A percentile compares a stretch with the other conserved stretches of the same genome.
Conservation (phyloP, 1,140 invertebrate species). For the Samia ricini region DNA sequence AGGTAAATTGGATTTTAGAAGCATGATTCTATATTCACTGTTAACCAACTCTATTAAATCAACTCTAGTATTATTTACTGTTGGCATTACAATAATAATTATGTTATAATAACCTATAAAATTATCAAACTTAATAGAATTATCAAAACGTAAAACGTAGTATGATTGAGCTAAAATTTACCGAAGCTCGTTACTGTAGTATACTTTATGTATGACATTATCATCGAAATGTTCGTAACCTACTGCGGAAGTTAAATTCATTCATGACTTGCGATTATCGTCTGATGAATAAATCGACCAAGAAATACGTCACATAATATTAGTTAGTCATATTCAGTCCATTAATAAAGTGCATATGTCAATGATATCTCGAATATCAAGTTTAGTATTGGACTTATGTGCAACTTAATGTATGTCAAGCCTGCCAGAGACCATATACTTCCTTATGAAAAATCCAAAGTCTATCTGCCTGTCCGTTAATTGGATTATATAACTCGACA, state of each 20-base stretch:
- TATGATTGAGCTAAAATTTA: not conserved
- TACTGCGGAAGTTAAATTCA: not conserved
- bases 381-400: not conserved
- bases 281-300: not conserved
- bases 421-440: too few relatives aligned
- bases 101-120: too few relatives aligned
- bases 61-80: too few relatives aligned
- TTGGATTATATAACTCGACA: too few relatives aligned
- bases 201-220: not conserved
- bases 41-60: too few relatives aligned
- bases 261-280: constrained; percentile 1
- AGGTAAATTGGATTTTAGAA: not conserved
- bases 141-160: not conserved
- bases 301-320: not conserved
- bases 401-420: too few relatives aligned
- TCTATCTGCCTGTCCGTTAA: too few relatives aligned
- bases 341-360: not conserved
- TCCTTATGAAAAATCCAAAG: too few relatives aligned
- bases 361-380: not conserved
- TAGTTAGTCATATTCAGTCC: not conserved
- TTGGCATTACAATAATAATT: not conserved
- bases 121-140: too few relatives aligned
- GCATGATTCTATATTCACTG: not conserved
- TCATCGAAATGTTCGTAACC: not conserved
- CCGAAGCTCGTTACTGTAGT: not conserved